phyloP scores from a whole-genome alignment of 1,140 invertebrate species.

The Drosophila subobscura region DNA sequence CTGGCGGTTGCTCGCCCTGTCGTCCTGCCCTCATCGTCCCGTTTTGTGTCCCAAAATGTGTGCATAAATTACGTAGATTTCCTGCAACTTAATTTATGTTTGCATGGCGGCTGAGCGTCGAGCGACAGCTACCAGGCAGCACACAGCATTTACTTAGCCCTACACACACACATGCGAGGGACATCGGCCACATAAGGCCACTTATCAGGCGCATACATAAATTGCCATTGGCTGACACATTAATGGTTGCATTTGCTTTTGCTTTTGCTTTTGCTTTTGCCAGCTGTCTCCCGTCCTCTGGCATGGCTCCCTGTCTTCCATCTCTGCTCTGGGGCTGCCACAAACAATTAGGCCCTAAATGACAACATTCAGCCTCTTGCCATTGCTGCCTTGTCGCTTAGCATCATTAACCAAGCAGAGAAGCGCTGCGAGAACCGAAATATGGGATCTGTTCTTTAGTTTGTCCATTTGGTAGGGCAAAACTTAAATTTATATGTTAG shows the following conservation, averaged over 20 bases:
- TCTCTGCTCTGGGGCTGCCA: no score
- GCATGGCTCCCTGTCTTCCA: no score
- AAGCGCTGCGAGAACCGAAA: no score
- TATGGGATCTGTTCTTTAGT: no score
- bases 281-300: no score
- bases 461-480: no score
- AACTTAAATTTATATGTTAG: no score
- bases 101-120: constrained; percentile 18
- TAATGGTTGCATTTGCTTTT: constrained; percentile 41
- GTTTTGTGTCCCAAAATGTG: constrained; percentile 20
- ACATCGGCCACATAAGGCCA: constrained; percentile 10
- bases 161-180: constrained; percentile 12
- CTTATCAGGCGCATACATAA: constrained; percentile 62
- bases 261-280: constrained; percentile 7
- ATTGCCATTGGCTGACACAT: constrained; percentile 56
- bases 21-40: constrained; percentile 41
- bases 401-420: no score
- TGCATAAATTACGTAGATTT: constrained; percentile 73
- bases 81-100: constrained; percentile 62
- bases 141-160: constrained; percentile 25
- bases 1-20: no score
- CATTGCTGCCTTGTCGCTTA: no score
- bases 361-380: no score
- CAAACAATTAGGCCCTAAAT: no score
- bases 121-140: constrained; percentile 16